Evolutionary conservation across 2,888 invertebrate genomes (phyloP).

Genomic region (Ferdinandea cuprea): DNA sequence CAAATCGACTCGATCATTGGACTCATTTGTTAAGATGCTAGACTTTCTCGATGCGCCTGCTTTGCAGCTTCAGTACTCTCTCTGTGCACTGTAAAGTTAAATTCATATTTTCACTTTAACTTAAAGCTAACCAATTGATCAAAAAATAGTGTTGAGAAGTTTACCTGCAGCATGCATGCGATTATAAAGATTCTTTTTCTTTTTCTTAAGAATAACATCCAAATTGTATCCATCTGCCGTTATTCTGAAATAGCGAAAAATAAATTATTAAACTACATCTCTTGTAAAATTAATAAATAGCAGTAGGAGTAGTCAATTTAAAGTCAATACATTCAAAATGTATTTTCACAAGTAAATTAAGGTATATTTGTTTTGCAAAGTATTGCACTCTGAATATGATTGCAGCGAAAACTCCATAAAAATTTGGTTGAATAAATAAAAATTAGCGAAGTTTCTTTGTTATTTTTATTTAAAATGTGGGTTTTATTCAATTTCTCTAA

Average conservation of each 20-base stretch:
- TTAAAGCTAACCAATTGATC: conserved; percentile 72
- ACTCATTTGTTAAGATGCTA: conserved; percentile 75
- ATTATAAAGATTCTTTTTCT: conserved; percentile 81
- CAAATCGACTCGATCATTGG: conserved; percentile 58
- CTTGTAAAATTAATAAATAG: neutral
- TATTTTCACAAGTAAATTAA: no score
- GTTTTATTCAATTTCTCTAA: no score
- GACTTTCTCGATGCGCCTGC: conserved; percentile 74
- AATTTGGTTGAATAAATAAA: no score
- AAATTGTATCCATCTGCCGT: conserved; percentile 80
- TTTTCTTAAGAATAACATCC: conserved; percentile 81
- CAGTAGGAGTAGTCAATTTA: no score
- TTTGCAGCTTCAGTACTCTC: conserved; percentile 76
- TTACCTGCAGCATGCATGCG: conserved; percentile 81
- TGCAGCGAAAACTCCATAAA: no score
- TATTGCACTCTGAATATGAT: no score
- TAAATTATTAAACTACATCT: neutral
- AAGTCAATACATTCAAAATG: no score
- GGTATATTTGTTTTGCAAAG: no score
- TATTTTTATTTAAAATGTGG: no score
- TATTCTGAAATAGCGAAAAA: conserved; percentile 76
- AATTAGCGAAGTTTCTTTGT: no score
- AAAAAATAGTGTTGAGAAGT: conserved; percentile 53
- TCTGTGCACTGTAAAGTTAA: conserved; percentile 77
- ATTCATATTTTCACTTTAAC: conserved; percentile 75